A percentile compares a stretch with the other conserved stretches of the same genome.
phyloP scores from a whole-genome alignment of 2,888 invertebrate genomes.

The Eilema caniola region DNA sequence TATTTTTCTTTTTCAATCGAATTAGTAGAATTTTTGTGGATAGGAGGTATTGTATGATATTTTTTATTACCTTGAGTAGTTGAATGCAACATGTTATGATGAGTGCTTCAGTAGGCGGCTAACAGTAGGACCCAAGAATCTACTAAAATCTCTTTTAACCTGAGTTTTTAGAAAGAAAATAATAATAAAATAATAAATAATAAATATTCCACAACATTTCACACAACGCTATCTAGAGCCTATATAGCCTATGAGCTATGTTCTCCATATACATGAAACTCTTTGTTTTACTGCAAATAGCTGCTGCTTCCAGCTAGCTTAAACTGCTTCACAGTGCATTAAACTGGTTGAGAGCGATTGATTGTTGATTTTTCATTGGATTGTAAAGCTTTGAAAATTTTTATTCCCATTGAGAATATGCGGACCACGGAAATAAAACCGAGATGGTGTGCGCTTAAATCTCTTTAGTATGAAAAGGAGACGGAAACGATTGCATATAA shows the following conservation, averaged over 20 bases:
- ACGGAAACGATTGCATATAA: too few relatives aligned
- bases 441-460: neutral
- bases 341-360: slow-evolving; percentile 32
- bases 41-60: neutral
- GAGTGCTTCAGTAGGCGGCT: too few relatives aligned
- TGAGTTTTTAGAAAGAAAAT: too few relatives aligned
- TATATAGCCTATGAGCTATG: too few relatives aligned
- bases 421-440: neutral
- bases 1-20: neutral
- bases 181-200: too few relatives aligned
- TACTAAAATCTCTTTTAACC: neutral
- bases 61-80: too few relatives aligned
- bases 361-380: slow-evolving; percentile 36
- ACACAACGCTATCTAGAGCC: too few relatives aligned
- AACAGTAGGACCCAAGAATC: too few relatives aligned
- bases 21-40: neutral
- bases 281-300: neutral
- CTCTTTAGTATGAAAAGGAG: too few relatives aligned
- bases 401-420: neutral
- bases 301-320: neutral
- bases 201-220: too few relatives aligned
- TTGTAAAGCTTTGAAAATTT: neutral
- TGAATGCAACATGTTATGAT: too few relatives aligned
- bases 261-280: neutral
- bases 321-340: slow-evolving; percentile 29